Evolutionary conservation across 2,888 invertebrate genomes (phyloP).

Genomic region (Lepidochrysops patricia): DNA sequence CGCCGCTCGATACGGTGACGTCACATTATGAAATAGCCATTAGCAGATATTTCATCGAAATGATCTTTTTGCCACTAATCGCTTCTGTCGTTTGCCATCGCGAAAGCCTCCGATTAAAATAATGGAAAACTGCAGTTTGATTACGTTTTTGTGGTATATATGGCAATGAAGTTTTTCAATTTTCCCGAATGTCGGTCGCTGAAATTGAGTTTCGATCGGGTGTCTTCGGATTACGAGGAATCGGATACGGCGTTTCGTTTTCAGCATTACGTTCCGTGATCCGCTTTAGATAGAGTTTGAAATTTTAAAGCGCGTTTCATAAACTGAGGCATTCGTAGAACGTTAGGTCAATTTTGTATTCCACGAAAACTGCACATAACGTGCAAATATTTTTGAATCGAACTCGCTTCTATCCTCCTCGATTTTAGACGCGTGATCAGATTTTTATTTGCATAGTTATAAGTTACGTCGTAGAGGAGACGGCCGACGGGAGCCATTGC

Average conservation of each 20-base stretch:
- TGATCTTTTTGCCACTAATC: not conserved
- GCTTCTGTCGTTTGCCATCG: slow-evolving; percentile 1
- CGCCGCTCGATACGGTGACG: slow-evolving; percentile 4
- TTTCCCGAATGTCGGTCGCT: not conserved
- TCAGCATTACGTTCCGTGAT: not conserved
- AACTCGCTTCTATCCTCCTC: no score
- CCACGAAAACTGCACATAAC: not conserved
- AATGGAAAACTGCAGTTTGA: not conserved
- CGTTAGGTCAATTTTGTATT: not conserved
- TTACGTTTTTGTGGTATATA: not conserved
- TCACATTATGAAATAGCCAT: not conserved
- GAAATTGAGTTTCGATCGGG: not conserved
- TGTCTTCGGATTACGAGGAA: not conserved
- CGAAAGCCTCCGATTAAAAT: not conserved
- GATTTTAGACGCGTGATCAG: not conserved
- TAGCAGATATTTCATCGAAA: not conserved
- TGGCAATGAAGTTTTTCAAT: not conserved
- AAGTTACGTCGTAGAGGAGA: not conserved
- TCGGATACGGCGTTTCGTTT: not conserved
- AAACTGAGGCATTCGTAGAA: not conserved
- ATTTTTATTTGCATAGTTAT: slow-evolving; percentile 1
- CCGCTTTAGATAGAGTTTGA: not conserved
- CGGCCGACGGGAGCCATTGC: not conserved
- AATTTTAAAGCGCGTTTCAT: not conserved
- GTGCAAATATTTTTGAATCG: not conserved